These are phyloP conservation scores for Chondrosia reniformis DNA, from an alignment of 37 sponge, comb jelly and placozoan genomes.

Conservation along the genomic window DNA sequence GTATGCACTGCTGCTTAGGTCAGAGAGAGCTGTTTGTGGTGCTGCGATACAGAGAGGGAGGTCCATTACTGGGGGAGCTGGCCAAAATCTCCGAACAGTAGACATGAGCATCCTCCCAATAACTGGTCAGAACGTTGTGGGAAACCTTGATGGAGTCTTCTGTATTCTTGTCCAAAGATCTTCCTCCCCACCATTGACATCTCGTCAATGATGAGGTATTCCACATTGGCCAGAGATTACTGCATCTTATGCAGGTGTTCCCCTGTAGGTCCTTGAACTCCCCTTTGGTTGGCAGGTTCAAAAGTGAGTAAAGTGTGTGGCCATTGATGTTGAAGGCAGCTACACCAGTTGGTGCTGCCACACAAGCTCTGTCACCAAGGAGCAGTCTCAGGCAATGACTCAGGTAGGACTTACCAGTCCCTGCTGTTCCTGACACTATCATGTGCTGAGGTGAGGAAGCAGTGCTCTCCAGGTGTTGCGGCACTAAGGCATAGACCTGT, in stretches of 20 bases:
- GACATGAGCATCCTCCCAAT: slow-evolving; percentile 48
- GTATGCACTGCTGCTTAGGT: slow-evolving; percentile 26
- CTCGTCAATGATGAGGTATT: slow-evolving; percentile 60
- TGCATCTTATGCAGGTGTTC: slow-evolving; percentile 16
- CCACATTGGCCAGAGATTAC: slow-evolving; percentile 23
- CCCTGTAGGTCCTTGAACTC: slow-evolving; percentile 19
- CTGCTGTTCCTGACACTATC: slow-evolving; percentile 44
- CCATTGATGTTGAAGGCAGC: slow-evolving; percentile 49
- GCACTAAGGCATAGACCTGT: slow-evolving; percentile 29
- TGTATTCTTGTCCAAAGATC: slow-evolving; percentile 44
- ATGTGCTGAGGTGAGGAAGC: no score
- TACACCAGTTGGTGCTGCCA: slow-evolving; percentile 57
- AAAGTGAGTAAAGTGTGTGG: background rate
- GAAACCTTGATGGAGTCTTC: slow-evolving; percentile 36
- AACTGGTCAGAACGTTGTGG: slow-evolving; percentile 26
- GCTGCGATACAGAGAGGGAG: slow-evolving; percentile 17
- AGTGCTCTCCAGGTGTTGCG: slow-evolving; percentile 11
- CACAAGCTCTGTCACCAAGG: slow-evolving; percentile 6
- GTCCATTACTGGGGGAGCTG: slow-evolving; percentile 37
- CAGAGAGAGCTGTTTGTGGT: slow-evolving; percentile 1
- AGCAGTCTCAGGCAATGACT: slow-evolving; percentile 45
- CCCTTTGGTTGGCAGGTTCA: slow-evolving; percentile 25
- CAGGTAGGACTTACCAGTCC: slow-evolving; percentile 41
- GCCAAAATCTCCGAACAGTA: slow-evolving; percentile 54
- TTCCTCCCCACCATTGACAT: slow-evolving; percentile 15